A percentile compares a stretch with the other conserved stretches of the same genome.
Evolutionary conservation across 2,113 vertebrate species (phyloP).

Genomic region (Chloropsis hardwickii): DNA sequence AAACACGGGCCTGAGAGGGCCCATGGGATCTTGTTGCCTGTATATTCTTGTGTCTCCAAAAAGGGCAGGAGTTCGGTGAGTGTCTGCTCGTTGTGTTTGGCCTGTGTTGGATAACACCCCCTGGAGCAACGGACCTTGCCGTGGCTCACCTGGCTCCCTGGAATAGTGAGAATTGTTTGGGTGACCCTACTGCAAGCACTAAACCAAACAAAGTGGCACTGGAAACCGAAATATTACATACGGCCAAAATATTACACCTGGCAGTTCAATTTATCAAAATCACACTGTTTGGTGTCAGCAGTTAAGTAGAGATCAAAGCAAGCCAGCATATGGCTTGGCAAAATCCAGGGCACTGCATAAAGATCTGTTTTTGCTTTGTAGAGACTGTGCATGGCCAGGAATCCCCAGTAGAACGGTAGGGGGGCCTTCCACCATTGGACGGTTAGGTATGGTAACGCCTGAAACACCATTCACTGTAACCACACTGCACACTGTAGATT

Average conservation of each 20-base stretch:
- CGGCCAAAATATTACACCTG: neutral
- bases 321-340: neutral
- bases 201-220: neutral
- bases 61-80: neutral
- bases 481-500: neutral
- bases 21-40: neutral
- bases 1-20: neutral
- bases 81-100: neutral
- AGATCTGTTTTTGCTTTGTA: neutral
- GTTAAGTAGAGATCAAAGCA: neutral
- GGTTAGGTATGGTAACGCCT: neutral
- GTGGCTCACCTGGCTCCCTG: neutral
- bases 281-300: neutral
- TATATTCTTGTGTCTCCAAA: neutral
- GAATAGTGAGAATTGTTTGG: neutral
- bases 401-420: neutral
- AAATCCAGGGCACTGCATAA: neutral
- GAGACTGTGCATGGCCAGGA: neutral
- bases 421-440: too few relatives aligned
- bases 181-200: neutral
- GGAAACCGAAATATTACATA: neutral
- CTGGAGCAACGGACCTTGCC: neutral
- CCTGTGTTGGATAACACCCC: neutral
- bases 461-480: neutral
- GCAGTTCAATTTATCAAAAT: neutral